Evolutionary conservation across 2,888 invertebrate genomes (phyloP).

Genomic region (Microctonus hyperodae): DNA sequence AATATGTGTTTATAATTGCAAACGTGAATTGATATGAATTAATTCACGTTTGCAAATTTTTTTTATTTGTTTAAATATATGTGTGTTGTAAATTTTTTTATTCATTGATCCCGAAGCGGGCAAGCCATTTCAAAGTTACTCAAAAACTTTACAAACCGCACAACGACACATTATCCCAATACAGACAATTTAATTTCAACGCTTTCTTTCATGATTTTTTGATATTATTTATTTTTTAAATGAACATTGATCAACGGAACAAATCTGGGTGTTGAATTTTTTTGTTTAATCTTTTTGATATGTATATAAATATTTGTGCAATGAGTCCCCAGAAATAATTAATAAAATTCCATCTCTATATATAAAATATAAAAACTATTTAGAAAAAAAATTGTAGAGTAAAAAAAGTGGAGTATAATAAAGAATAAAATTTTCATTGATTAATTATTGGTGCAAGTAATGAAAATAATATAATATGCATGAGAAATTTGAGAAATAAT

Average conservation of each 20-base stretch:
- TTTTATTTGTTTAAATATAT: slow-evolving; percentile 1
- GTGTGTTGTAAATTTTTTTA: not conserved
- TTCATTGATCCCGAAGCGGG: slow-evolving; percentile 33
- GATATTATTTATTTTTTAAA: slow-evolving; percentile 26
- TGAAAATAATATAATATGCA: not conserved
- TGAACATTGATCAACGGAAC: slow-evolving; percentile 40
- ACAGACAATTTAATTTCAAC: slow-evolving; percentile 13
- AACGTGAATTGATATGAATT: too few species aligned
- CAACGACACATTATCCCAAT: slow-evolving; percentile 33
- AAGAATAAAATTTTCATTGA: not conserved
- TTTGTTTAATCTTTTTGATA: not conserved
- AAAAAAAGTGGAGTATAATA: not conserved
- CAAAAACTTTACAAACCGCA: slow-evolving; percentile 42
- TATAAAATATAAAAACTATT: not conserved
- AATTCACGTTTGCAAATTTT: too few species aligned
- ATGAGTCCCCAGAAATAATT: slow-evolving; percentile 1
- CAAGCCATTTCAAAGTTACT: slow-evolving; percentile 42
- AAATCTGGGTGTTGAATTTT: slow-evolving; percentile 38
- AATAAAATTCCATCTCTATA: not conserved
- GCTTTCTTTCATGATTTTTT: slow-evolving; percentile 11
- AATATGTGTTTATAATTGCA: too few species aligned
- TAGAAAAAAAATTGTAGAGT: not conserved
- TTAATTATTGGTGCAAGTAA: not conserved
- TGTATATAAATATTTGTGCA: not conserved
- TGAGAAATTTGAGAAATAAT: too few species aligned